Percentiles rank a stretch among this genome's conserved stretches.
phyloP scores from a whole-genome alignment of 2,113 vertebrate species.

The Crotalus helleri region DNA sequence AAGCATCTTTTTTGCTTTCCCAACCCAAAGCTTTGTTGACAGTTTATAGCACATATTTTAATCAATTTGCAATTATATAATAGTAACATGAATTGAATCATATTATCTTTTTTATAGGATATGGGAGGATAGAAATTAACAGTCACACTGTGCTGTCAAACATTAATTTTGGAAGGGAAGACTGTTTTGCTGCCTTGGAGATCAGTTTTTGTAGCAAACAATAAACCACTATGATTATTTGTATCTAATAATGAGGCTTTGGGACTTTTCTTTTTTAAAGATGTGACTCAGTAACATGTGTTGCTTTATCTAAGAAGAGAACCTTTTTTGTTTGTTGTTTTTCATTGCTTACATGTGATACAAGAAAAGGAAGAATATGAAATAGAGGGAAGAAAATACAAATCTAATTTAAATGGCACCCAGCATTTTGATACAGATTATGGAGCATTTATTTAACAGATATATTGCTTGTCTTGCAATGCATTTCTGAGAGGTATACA shows the following conservation, averaged over 20 bases:
- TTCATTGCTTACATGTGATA: background rate
- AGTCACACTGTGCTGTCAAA: constrained; percentile 23
- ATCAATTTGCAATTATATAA: constrained; percentile 4
- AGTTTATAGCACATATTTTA: background rate
- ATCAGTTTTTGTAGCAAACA: constrained; percentile 29
- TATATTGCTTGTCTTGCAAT: background rate
- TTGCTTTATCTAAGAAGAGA: background rate
- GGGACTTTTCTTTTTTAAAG: constrained; percentile 3
- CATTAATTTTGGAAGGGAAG: background rate
- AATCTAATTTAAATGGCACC: background rate
- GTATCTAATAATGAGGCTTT: background rate
- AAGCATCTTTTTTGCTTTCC: constrained; percentile 11
- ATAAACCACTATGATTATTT: constrained; percentile 7
- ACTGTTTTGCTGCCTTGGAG: background rate
- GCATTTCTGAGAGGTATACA: background rate
- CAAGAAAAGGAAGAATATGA: background rate
- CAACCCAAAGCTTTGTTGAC: background rate
- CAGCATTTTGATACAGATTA: background rate
- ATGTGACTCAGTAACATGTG: background rate
- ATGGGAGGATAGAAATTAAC: constrained; percentile 34
- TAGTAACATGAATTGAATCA: constrained; percentile 14
- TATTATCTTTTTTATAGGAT: background rate
- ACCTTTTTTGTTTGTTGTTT: background rate
- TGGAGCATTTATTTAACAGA: background rate
- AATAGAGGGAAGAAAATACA: background rate